A percentile compares a stretch with the other conserved stretches of the same genome.
These are phyloP conservation scores for Dione vanillae DNA, from an alignment of 2,888 invertebrate species.

Conservation along the genomic window DNA sequence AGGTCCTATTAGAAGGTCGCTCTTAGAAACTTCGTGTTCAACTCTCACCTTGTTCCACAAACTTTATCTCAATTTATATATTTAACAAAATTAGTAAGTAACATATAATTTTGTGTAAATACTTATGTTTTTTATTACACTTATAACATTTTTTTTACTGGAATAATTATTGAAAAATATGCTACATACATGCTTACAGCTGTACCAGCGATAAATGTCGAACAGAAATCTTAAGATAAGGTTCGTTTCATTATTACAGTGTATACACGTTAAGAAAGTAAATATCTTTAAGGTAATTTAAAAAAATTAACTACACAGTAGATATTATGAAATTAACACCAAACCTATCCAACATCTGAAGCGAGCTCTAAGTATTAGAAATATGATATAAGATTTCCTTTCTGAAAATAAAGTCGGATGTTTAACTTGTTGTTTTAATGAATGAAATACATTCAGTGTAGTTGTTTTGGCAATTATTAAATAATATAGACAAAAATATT, in stretches of 20 bases:
- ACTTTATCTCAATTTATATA: slow-evolving; percentile 42
- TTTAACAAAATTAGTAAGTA: slow-evolving; percentile 37
- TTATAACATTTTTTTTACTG: slow-evolving; percentile 18
- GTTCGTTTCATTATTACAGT: too few relatives aligned
- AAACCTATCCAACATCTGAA: background rate
- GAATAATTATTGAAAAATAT: too few relatives aligned
- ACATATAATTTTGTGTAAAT: slow-evolving; percentile 30
- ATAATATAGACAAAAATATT: background rate
- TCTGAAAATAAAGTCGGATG: slow-evolving; percentile 29
- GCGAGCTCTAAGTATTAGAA: slow-evolving; percentile 21
- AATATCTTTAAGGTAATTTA: too few relatives aligned
- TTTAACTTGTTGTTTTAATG: slow-evolving; percentile 18
- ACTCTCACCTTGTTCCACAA: slow-evolving; percentile 47
- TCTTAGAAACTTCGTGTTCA: slow-evolving; percentile 39
- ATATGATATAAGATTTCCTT: slow-evolving; percentile 31
- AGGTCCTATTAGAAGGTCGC: slow-evolving; percentile 44
- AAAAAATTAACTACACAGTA: background rate
- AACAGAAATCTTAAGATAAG: background rate
- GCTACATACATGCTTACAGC: too few relatives aligned
- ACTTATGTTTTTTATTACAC: slow-evolving; percentile 23
- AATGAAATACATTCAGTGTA: slow-evolving; percentile 6
- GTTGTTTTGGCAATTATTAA: background rate
- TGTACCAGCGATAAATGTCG: too few relatives aligned
- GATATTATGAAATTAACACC: background rate
- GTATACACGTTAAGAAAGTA: too few relatives aligned